A percentile compares a stretch with the other conserved stretches of the same genome.
Conservation (phyloP, 2,797 vertebrate species). For the Leucoraja ocellata region DNA sequence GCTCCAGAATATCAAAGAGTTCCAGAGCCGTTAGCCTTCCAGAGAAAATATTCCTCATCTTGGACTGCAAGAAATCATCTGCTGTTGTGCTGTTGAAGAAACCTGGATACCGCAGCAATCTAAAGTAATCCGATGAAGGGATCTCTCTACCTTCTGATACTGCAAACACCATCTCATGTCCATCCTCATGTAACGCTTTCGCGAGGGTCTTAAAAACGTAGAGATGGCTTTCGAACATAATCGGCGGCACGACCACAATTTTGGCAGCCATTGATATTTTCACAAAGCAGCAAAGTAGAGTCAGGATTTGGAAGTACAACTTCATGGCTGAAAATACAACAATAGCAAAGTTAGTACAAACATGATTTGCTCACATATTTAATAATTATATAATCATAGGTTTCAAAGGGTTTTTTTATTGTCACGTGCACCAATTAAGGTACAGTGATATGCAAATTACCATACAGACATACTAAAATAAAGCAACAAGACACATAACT, state of each 20-base stretch:
- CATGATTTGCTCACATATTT: no score
- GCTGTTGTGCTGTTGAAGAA: slow-evolving; percentile 93
- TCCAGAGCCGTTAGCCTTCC: slow-evolving; percentile 85
- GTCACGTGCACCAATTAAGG: no score
- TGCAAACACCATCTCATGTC: slow-evolving; percentile 85
- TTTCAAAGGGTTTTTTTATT: no score
- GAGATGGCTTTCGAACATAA: slow-evolving; percentile 98
- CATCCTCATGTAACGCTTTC: slow-evolving; percentile 76
- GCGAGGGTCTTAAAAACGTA: slow-evolving; percentile 98
- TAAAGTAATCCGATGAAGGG: slow-evolving; percentile 75
- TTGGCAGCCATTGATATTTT: slow-evolving; percentile 74
- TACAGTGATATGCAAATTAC: no score
- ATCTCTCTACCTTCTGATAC: slow-evolving; percentile 89
- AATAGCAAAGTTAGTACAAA: neutral
- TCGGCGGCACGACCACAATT: slow-evolving; percentile 91
- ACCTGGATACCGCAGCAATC: slow-evolving; percentile 85
- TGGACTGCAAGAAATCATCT: slow-evolving; percentile 89
- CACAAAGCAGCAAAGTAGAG: slow-evolving; percentile 68
- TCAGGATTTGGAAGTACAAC: slow-evolving; percentile 62
- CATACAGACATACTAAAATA: no score
- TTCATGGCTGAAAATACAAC: slow-evolving; percentile 75
- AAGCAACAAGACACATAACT: no score
- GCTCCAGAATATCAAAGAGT: slow-evolving; percentile 92
- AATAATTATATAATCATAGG: no score
- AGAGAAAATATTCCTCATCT: slow-evolving; percentile 94